phyloP scores from a whole-genome alignment of 2,113 vertebrate genomes.

The Brienomyrus longianalis region DNA sequence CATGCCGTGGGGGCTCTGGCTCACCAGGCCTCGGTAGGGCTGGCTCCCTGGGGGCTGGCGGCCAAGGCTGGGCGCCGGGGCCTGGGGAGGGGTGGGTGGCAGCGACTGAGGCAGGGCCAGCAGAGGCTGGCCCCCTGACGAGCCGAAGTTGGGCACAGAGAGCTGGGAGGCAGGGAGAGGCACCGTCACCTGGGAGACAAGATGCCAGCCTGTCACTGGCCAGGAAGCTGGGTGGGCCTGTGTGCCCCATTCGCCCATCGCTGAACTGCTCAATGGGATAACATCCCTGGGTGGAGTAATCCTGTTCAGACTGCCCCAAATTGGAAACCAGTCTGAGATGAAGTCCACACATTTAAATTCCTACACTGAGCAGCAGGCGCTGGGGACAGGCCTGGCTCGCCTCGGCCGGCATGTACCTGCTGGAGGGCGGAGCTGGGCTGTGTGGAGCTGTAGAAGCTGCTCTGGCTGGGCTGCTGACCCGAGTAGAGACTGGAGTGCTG shows the following conservation, averaged over 20 bases:
- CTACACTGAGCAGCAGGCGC: neutral
- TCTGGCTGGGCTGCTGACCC: slow-evolving; percentile 90
- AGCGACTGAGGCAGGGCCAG: slow-evolving; percentile 81
- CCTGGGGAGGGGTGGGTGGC: slow-evolving; percentile 80
- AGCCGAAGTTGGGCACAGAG: slow-evolving; percentile 86
- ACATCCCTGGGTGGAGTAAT: slow-evolving; percentile 46
- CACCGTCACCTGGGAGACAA: slow-evolving; percentile 72
- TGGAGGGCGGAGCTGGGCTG: slow-evolving; percentile 87
- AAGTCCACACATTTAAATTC: neutral
- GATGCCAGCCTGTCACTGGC: slow-evolving; percentile 33
- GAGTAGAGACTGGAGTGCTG: slow-evolving; percentile 95
- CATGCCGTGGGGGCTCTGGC: slow-evolving; percentile 81
- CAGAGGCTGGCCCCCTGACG: slow-evolving; percentile 82
- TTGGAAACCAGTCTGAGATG: neutral
- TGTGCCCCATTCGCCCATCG: neutral
- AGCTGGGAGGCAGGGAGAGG: slow-evolving; percentile 86
- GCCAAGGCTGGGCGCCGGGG: slow-evolving; percentile 77
- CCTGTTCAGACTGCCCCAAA: neutral
- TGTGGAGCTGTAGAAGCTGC: slow-evolving; percentile 91
- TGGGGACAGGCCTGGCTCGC: neutral
- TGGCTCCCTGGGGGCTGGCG: slow-evolving; percentile 80
- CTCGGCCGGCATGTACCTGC: slow-evolving; percentile 69
- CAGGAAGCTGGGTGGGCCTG: neutral
- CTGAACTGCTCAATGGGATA: slow-evolving; percentile 29
- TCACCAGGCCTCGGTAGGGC: slow-evolving; percentile 81